Evolutionary conservation across 2,113 vertebrate species (phyloP).

Genomic region (Rhabdornis inornatus): DNA sequence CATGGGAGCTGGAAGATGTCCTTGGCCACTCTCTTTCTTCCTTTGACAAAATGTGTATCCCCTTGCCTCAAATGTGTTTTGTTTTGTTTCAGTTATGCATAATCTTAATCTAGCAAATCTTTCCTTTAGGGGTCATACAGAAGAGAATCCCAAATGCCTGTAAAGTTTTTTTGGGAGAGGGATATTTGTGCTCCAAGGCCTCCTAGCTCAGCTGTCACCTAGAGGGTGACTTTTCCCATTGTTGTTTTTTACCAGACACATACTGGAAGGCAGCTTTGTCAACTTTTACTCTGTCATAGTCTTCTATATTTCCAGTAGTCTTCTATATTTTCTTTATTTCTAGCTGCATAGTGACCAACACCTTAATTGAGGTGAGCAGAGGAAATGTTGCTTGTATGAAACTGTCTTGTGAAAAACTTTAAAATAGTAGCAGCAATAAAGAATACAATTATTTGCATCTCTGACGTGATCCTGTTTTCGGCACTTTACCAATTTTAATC

Average conservation of each 20-base stretch:
- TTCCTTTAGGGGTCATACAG: neutral
- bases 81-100: neutral
- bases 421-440: neutral
- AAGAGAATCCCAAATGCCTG: neutral
- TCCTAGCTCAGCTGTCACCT: neutral
- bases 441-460: neutral
- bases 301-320: neutral
- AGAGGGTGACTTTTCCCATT: neutral
- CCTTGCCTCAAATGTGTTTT: neutral
- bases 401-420: neutral
- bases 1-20: neutral
- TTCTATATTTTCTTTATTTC: neutral
- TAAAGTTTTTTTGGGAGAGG: neutral
- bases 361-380: neutral
- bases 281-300: neutral
- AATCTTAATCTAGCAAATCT: neutral
- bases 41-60: neutral
- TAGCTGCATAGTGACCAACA: neutral
- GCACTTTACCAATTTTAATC: neutral
- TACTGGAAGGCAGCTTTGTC: neutral
- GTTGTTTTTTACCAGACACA: neutral
- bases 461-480: neutral
- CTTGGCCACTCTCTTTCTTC: neutral
- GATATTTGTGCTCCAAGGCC: neutral
- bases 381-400: neutral